A percentile compares a stretch with the other conserved stretches of the same genome.
phyloP scores from a whole-genome alignment of 2,797 vertebrate species.

The Danionella dracula region DNA sequence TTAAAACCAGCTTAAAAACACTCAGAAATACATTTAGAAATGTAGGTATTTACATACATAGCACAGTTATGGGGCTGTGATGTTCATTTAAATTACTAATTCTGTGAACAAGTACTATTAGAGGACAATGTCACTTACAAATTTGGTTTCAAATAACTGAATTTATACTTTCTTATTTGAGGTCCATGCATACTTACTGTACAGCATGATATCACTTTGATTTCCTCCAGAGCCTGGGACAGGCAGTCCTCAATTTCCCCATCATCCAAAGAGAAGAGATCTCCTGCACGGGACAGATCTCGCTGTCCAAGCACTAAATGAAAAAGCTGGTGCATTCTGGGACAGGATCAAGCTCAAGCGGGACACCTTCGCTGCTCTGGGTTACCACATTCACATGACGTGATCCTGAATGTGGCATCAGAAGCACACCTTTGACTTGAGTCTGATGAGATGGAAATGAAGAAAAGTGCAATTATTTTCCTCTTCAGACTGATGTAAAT shows the following conservation, averaged over 20 bases:
- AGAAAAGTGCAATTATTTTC: too few relatives aligned
- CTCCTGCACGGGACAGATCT: slow-evolving; percentile 89
- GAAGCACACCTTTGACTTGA: slow-evolving; percentile 4
- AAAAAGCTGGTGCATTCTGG: slow-evolving; percentile 88
- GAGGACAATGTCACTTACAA: too few relatives aligned
- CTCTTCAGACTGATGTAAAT: too few relatives aligned
- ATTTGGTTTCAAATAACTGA: too few relatives aligned
- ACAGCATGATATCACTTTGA: slow-evolving; percentile 88
- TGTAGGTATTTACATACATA: not conserved
- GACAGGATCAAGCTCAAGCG: slow-evolving; percentile 33
- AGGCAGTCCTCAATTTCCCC: slow-evolving; percentile 84
- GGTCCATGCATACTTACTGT: slow-evolving; percentile 68
- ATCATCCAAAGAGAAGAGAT: slow-evolving; percentile 91
- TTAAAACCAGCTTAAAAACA: not conserved
- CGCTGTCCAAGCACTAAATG: slow-evolving; percentile 85
- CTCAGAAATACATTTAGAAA: not conserved
- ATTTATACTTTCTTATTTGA: too few relatives aligned
- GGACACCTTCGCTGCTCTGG: not conserved
- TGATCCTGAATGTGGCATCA: slow-evolving; percentile 33
- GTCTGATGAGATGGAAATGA: not conserved
- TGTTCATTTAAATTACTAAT: too few relatives aligned
- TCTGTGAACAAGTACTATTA: too few relatives aligned
- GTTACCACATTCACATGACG: slow-evolving; percentile 58
- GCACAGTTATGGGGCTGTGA: not conserved
- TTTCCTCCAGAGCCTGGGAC: slow-evolving; percentile 90